phyloP scores from a whole-genome alignment of 1,140 invertebrate genomes.

The Camponotus pennsylvanicus region DNA sequence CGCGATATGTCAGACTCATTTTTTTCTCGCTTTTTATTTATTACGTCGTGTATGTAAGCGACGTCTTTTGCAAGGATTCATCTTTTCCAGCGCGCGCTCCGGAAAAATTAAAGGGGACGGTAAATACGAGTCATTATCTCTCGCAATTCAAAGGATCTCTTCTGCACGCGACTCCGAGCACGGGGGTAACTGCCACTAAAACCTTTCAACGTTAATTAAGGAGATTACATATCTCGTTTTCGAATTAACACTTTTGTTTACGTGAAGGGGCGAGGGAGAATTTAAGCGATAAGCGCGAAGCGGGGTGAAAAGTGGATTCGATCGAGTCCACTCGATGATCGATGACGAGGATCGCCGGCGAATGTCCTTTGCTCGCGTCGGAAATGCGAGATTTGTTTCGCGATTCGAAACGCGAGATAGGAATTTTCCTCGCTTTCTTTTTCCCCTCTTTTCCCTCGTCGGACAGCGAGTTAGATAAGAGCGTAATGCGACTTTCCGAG shows the following conservation, averaged over 20 bases:
- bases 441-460: neutral
- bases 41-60: constrained; percentile 19
- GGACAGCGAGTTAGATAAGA: constrained; percentile 40
- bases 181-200: neutral
- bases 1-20: constrained; percentile 25
- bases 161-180: neutral
- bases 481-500: constrained; percentile 31
- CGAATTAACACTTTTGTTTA: neutral
- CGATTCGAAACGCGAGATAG: neutral
- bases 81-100: constrained; percentile 2
- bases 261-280: too few relatives aligned
- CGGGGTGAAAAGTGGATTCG: neutral
- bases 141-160: constrained; percentile 21
- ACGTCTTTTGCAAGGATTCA: constrained; percentile 39
- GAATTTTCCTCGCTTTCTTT: constrained; percentile 1
- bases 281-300: neutral
- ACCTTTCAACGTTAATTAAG: neutral
- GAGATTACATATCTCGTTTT: neutral
- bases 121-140: constrained; percentile 52
- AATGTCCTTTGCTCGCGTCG: neutral
- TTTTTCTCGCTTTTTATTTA: neutral
- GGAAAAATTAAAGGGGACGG: constrained; percentile 53
- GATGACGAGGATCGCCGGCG: neutral
- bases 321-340: neutral
- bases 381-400: neutral